Evolutionary conservation across 2,113 vertebrate genomes (phyloP), one percentile per base, ranked within the genome.

Genomic region (Platichthys stellatus): DNA sequence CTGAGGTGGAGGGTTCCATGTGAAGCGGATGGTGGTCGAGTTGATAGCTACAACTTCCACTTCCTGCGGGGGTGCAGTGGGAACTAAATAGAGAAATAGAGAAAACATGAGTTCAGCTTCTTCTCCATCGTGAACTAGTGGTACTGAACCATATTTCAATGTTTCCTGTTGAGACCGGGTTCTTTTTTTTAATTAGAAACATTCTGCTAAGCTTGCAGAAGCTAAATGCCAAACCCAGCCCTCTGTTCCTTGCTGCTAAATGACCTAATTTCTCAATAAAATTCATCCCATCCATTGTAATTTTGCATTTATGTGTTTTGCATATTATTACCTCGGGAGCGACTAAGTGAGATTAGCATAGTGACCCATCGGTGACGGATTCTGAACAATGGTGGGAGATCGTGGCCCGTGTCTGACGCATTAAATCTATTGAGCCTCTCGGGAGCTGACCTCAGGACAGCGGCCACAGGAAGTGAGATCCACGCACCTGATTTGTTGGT

Each of bases 1-100:
- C 75, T 98, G 97, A 2, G 97, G 97, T 0, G 98, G 97, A 3
- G 97, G 97, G 78, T 93, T 97, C 97, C 97, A 99, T 2, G 95
- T 92, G 92, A 97, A 97, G 62, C 92, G 95, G 72, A 99, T 93
- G 57, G 96, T 96, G 1, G 97, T 98, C 18, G 98, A 97, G 86
- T 97, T 97, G 83, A 99, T 77, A 0, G 98, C 97, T 77, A 96
- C 86, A 0, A 94, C 92, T 81, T 95, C 95, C 71, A 98, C 96
- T 0, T 96, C 96, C 92, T 99, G 97, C 0, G 97, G 98, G 17
- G 98, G 97, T 0, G 97, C 97, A 9, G 97, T 99, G 15, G 98
- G 98, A 80, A 99, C 98, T 99, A 81, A 63, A 84, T 21, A 66
- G 3, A 86, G 9, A 23, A 23, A 23, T 23, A 23, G 23, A 23